These are phyloP conservation scores for Oikopleura vanhoeffeni DNA, from an alignment of 23 tunicate species.

Conservation along the genomic window DNA sequence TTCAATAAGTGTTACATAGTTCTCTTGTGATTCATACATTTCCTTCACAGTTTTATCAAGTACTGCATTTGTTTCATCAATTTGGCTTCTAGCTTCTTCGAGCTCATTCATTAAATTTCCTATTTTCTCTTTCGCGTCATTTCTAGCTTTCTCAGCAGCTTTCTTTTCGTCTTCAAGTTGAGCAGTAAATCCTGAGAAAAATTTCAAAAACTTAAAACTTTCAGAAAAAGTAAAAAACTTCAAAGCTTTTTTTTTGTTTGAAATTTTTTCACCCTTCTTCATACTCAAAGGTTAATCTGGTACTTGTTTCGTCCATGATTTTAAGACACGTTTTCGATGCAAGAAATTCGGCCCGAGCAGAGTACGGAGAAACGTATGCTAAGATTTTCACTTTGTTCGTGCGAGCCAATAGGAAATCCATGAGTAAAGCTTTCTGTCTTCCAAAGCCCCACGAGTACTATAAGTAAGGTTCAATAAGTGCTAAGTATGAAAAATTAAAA, in stretches of 20 bases:
- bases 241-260: no score
- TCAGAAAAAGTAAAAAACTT: neutral
- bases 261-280: no score
- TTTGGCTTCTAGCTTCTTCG: neutral
- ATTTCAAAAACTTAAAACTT: neutral
- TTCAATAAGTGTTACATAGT: neutral
- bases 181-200: neutral
- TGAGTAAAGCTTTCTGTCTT: neutral
- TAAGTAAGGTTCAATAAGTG: neutral
- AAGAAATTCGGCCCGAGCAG: neutral
- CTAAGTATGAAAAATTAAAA: no score
- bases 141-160: neutral
- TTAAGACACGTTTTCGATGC: neutral
- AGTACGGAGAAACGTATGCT: neutral
- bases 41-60: neutral
- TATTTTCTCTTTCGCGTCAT: neutral
- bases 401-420: neutral
- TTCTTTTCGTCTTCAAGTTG: neutral
- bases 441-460: constrained; percentile 16
- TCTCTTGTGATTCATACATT: neutral
- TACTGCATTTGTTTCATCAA: neutral
- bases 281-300: neutral
- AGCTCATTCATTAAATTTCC: neutral
- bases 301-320: neutral
- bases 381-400: neutral